Conservation (phyloP, 2,797 vertebrate genomes). For the Pterois miles region DNA sequence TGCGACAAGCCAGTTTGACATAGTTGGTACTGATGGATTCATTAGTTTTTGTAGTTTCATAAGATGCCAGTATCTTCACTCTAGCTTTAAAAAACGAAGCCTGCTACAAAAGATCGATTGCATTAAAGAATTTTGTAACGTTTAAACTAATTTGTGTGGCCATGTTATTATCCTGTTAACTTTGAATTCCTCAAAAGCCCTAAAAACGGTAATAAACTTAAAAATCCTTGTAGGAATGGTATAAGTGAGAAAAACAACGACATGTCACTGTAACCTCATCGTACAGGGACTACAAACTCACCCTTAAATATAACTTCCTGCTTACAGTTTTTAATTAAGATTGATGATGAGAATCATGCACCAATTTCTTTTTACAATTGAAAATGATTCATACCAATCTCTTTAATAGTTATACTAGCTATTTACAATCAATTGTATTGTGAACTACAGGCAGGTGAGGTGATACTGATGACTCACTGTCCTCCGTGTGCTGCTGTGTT, state of each 20-base stretch:
- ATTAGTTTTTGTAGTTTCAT: too few relatives aligned
- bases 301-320: neutral
- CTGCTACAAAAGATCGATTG: too few relatives aligned
- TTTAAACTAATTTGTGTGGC: too few relatives aligned
- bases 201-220: too few relatives aligned
- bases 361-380: too few relatives aligned
- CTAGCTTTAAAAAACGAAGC: too few relatives aligned
- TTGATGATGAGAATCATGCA: neutral
- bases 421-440: neutral
- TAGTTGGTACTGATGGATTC: too few relatives aligned
- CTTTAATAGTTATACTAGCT: neutral
- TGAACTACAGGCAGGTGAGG: slow-evolving; percentile 22
- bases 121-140: too few relatives aligned
- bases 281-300: neutral
- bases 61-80: too few relatives aligned
- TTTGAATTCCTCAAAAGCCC: too few relatives aligned
- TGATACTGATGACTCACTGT: slow-evolving; percentile 56
- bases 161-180: too few relatives aligned
- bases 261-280: neutral
- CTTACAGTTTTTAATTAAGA: neutral
- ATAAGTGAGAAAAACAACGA: neutral
- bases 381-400: neutral
- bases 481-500: neutral
- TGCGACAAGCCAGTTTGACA: too few relatives aligned
- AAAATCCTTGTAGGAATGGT: neutral